Conservation (phyloP, 2,888 invertebrate species). For the Aleiodes alternator region DNA sequence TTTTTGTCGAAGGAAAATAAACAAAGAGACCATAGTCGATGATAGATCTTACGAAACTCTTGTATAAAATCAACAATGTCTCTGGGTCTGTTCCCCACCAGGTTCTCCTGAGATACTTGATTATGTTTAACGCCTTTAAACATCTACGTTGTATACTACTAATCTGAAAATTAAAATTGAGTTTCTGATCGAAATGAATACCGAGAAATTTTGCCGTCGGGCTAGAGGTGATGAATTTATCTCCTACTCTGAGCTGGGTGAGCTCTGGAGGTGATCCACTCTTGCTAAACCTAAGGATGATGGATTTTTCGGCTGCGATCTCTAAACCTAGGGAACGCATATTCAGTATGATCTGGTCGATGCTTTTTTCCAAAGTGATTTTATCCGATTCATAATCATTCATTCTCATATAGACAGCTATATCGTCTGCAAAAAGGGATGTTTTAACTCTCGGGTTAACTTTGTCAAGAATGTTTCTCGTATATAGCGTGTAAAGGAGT, state of each 20-base stretch:
- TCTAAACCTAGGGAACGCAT: not conserved
- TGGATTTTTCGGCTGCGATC: constrained; percentile 23
- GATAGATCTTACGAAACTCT: too few relatives aligned
- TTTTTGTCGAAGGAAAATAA: not conserved
- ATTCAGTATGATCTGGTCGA: not conserved
- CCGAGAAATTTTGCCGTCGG: constrained; percentile 27
- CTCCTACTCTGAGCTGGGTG: not conserved
- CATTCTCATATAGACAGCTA: not conserved
- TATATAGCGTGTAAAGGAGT: too few relatives aligned
- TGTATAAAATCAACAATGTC: too few relatives aligned
- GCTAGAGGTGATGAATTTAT: not conserved
- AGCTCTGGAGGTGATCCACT: constrained; percentile 10
- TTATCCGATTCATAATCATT: not conserved
- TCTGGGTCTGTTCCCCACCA: too few relatives aligned
- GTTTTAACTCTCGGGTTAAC: not conserved
- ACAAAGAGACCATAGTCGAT: not conserved
- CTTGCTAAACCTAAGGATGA: constrained; percentile 29
- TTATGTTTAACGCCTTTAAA: constrained; percentile 30
- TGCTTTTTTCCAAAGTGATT: not conserved
- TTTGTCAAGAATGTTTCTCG: not conserved
- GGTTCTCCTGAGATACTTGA: constrained; percentile 6
- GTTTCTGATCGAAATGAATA: constrained; percentile 39
- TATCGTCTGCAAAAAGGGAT: constrained; percentile 3
- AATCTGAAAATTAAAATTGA: constrained; percentile 34
- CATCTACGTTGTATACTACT: not conserved